Conservation (phyloP, 2,113 vertebrate species). For the Pseudopipra pipra region DNA sequence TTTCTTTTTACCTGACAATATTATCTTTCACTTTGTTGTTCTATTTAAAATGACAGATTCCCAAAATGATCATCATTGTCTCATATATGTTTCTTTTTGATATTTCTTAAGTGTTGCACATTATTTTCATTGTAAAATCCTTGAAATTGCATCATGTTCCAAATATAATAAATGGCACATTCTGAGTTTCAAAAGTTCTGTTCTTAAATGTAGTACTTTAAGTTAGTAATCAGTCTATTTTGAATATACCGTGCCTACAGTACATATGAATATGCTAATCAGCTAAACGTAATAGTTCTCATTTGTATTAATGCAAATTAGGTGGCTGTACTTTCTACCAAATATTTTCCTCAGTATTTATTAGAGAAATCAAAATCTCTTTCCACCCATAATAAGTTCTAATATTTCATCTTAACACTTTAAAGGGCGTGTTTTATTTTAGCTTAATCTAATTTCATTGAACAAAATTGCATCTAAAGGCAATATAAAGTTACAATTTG, state of each 20-base stretch:
- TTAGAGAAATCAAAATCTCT: constrained; percentile 74
- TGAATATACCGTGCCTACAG: constrained; percentile 67
- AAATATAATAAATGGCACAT: neutral
- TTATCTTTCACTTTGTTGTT: neutral
- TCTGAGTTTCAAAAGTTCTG: constrained; percentile 31
- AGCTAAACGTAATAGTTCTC: constrained; percentile 77
- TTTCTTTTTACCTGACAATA: neutral
- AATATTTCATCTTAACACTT: constrained; percentile 77
- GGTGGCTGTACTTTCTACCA: constrained; percentile 67
- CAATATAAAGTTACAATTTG: constrained; percentile 79
- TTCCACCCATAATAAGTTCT: constrained; percentile 59
- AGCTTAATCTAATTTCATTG: constrained; percentile 77
- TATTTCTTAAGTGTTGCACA: neutral
- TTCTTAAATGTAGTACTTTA: constrained; percentile 37
- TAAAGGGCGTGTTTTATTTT: constrained; percentile 76
- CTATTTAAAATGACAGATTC: neutral
- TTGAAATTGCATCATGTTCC: neutral
- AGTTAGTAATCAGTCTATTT: constrained; percentile 71
- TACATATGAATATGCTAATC: constrained; percentile 79
- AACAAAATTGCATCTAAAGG: constrained; percentile 79
- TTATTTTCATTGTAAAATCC: neutral
- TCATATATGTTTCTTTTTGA: neutral
- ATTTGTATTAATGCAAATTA: constrained; percentile 81
- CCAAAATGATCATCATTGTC: neutral
- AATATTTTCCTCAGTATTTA: constrained; percentile 81